A percentile compares a stretch with the other conserved stretches of the same genome.
These are phyloP conservation scores for Hecatera dysodea DNA, from an alignment of 2,888 invertebrate genomes.

Conservation along the genomic window DNA sequence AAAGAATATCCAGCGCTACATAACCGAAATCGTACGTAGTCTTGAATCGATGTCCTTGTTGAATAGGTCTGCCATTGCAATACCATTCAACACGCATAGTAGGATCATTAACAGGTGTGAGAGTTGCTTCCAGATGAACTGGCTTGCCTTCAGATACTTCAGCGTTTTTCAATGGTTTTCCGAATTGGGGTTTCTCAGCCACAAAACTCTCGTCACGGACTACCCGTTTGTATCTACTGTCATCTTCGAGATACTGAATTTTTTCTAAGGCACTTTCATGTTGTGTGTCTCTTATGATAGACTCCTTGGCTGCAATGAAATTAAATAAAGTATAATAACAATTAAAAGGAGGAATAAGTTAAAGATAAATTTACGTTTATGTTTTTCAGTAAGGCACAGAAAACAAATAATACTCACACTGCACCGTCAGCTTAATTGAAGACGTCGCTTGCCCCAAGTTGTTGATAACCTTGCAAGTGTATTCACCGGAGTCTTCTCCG, in stretches of 20 bases:
- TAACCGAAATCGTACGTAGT: slow-evolving; percentile 99
- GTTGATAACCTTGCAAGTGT: slow-evolving; percentile 96
- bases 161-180: slow-evolving; percentile 96
- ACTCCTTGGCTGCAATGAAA: slow-evolving; percentile 92
- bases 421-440: slow-evolving; percentile 95
- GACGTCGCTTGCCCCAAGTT: slow-evolving; percentile 96
- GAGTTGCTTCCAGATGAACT: slow-evolving; percentile 97
- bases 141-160: slow-evolving; percentile 96
- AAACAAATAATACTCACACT: slow-evolving; percentile 91
- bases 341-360: too few relatives aligned
- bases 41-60: slow-evolving; percentile 98
- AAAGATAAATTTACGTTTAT: neutral
- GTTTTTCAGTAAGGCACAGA: neutral
- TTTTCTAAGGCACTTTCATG: slow-evolving; percentile 98
- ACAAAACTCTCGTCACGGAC: slow-evolving; percentile 94
- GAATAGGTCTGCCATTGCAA: slow-evolving; percentile 98
- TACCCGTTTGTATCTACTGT: slow-evolving; percentile 94
- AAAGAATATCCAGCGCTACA: slow-evolving; percentile 98
- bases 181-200: slow-evolving; percentile 97
- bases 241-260: slow-evolving; percentile 97
- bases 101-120: slow-evolving; percentile 99
- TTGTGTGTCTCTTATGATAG: slow-evolving; percentile 97
- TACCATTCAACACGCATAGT: slow-evolving; percentile 99
- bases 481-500: slow-evolving; percentile 98
- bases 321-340: too few relatives aligned